Evolutionary conservation across 1,140 invertebrate genomes (phyloP).

Genomic region (Trichonephila inaurata): DNA sequence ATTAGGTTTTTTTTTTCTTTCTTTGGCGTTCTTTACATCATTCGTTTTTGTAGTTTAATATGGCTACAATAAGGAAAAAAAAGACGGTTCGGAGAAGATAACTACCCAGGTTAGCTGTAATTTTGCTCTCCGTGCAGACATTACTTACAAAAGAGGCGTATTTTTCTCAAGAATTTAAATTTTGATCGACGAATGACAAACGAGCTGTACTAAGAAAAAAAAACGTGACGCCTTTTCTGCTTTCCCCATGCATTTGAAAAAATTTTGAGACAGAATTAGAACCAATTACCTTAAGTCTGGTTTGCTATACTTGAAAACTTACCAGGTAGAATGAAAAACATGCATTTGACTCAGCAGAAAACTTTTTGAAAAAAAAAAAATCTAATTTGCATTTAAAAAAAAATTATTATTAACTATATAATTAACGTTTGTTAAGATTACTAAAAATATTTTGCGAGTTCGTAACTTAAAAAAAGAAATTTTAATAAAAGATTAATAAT

Average conservation of each 20-base stretch:
- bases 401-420: no score
- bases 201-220: not conserved
- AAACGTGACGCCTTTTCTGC: not conserved
- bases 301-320: not conserved
- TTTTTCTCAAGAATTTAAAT: not conserved
- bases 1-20: not conserved
- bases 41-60: no score
- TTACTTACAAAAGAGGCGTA: not conserved
- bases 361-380: not conserved
- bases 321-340: not conserved
- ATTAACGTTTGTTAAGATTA: no score
- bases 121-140: not conserved
- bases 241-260: not conserved
- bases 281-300: not conserved
- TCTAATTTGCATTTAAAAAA: not conserved
- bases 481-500: no score
- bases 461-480: no score
- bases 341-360: not conserved
- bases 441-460: no score
- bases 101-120: not conserved
- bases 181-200: not conserved
- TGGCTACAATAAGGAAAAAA: no score
- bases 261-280: not conserved
- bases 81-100: not conserved
- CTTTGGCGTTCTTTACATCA: not conserved